Base-by-base conservation (phyloP, 2,113 vertebrate species). In the Pica pica region DNA sequence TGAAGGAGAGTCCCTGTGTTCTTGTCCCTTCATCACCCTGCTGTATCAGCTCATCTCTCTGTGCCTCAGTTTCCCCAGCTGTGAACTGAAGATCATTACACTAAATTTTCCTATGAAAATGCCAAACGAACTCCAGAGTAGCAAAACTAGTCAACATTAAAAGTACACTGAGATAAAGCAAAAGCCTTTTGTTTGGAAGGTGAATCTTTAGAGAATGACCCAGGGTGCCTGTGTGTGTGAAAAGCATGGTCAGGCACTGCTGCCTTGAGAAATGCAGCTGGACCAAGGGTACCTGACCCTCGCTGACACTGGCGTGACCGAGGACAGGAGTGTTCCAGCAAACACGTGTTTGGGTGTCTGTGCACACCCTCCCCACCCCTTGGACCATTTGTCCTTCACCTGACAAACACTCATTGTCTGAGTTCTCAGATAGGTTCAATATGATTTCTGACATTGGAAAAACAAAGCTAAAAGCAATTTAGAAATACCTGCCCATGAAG, bases 391-490 rank as follows among this genome's bases (percentile, higher is more conserved):
- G 96, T 97, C 97, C 98, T 97, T 78, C 96, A 84, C 96, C 96
- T 95, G 89, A 95, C 97, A 98, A 98, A 98, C 95, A 85, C 94
- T 97, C 93, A 52, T 93, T 91, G 97, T 97, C 97, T 90, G 95
- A 94, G 97, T 91, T 97, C 92, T 81, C 59, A 97, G 95, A 97
- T 94, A 97, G 97, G 97, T 98, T 97, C 96, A 95, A 95, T 97
- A 94, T 53, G 68, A 96, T 97, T 94, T 94, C 97, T 97, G 97
- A 97, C 96, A 95, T 94, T 87, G 92, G 97, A 97, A 97, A 98
- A 98, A 98, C 96, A 97, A 98, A 97, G 97, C 98, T 98, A 98
- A 98, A 99, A 99, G 98, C 98, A 99, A 99, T 99, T 99, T 99
- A 98, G 97, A 98, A 98, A 98, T 98, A 98, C 98, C 98, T 98